phyloP scores from a whole-genome alignment of 2,797 vertebrate genomes.

The Manis crassicaudata region DNA sequence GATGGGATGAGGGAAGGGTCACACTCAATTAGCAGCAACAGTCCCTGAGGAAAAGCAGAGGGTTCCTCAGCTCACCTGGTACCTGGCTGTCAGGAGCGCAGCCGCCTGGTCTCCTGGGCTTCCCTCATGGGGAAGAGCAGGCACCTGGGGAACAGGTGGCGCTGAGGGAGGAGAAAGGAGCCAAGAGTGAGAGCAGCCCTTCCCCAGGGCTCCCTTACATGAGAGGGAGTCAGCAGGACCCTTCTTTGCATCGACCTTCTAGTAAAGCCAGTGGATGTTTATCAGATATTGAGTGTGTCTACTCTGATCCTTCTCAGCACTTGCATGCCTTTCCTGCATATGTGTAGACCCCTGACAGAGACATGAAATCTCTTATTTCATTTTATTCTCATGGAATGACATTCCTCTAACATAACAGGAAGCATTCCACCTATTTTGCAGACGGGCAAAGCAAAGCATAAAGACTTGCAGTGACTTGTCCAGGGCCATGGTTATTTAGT shows the following conservation, averaged over 20 bases:
- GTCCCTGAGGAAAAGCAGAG: slow-evolving; percentile 69
- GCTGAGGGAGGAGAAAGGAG: slow-evolving; percentile 81
- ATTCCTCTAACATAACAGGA: not conserved
- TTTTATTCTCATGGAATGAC: not conserved
- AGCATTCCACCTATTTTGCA: not conserved
- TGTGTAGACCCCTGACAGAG: not conserved
- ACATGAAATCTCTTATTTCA: not conserved
- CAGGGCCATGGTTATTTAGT: not conserved
- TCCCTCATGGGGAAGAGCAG: slow-evolving; percentile 80
- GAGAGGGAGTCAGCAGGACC: slow-evolving; percentile 11
- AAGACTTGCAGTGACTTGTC: slow-evolving; percentile 34
- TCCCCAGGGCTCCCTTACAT: slow-evolving; percentile 47
- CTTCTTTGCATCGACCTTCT: slow-evolving; percentile 7
- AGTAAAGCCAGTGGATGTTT: not conserved
- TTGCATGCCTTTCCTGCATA: not conserved
- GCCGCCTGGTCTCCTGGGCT: slow-evolving; percentile 82
- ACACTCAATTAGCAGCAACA: slow-evolving; percentile 44
- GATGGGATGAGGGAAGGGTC: slow-evolving; percentile 44
- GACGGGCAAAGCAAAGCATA: slow-evolving; percentile 61
- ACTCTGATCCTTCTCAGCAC: not conserved
- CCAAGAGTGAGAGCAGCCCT: slow-evolving; percentile 77
- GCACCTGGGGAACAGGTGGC: slow-evolving; percentile 78
- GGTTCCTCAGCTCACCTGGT: slow-evolving; percentile 81
- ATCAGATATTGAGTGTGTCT: not conserved
- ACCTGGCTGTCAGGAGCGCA: slow-evolving; percentile 79